A percentile compares a stretch with the other conserved stretches of the same genome.
phyloP scores from a whole-genome alignment of 2,113 vertebrate species.

The Uria lomvia region DNA sequence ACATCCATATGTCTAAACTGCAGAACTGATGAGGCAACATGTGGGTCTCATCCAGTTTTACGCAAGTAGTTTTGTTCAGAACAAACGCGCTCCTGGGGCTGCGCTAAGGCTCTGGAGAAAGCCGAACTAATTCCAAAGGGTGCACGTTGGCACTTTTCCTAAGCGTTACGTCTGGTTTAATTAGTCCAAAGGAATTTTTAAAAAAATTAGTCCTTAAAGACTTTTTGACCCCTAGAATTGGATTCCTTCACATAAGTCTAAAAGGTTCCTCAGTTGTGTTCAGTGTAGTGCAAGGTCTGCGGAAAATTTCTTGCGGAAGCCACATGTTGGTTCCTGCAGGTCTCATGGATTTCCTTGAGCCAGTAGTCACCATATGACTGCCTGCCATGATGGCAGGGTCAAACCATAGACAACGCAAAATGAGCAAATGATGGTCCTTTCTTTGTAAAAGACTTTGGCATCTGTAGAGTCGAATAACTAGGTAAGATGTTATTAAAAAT shows the following conservation, averaged over 20 bases:
- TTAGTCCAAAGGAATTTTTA: background rate
- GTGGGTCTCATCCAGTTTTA: background rate
- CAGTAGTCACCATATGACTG: background rate
- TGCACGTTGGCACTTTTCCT: background rate
- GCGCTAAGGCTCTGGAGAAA: background rate
- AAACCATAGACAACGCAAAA: background rate
- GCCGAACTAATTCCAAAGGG: background rate
- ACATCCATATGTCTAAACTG: background rate
- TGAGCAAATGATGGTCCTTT: background rate
- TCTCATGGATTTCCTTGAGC: background rate
- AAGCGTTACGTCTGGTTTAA: background rate
- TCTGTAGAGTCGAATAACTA: background rate
- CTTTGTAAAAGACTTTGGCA: background rate
- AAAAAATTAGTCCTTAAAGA: background rate
- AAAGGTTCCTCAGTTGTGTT: background rate
- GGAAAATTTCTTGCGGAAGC: background rate
- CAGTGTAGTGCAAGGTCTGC: background rate
- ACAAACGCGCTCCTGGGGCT: background rate
- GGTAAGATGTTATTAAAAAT: background rate
- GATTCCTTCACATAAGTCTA: background rate
- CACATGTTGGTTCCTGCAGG: background rate
- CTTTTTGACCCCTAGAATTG: background rate
- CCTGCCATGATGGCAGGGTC: background rate
- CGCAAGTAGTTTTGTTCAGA: background rate
- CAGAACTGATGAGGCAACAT: background rate